A percentile compares a stretch with the other conserved stretches of the same genome.
phyloP scores from a whole-genome alignment of 2,888 invertebrate species.

The Tinea semifulvella region DNA sequence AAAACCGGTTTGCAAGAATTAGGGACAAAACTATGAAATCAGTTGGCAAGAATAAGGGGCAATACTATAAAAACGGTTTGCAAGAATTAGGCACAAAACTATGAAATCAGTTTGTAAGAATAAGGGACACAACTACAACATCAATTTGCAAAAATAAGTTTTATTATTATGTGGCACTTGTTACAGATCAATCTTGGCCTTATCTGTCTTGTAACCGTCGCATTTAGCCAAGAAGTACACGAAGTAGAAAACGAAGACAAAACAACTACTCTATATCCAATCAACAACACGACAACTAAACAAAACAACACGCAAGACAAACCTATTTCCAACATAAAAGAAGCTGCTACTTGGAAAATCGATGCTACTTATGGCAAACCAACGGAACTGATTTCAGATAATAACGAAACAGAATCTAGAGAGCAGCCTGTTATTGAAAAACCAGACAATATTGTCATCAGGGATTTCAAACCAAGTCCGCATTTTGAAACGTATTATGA shows the following conservation, averaged over 20 bases:
- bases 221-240: neutral
- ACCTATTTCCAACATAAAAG: neutral
- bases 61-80: too few species aligned
- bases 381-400: slow-evolving; percentile 23
- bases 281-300: neutral
- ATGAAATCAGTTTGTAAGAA: too few species aligned
- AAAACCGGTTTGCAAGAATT: too few species aligned
- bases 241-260: neutral
- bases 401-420: slow-evolving; percentile 23
- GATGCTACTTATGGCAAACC: slow-evolving; percentile 33
- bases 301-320: neutral
- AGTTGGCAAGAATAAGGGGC: too few species aligned
- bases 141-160: too few species aligned
- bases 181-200: neutral
- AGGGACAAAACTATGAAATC: too few species aligned
- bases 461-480: slow-evolving; percentile 61
- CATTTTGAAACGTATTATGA: slow-evolving; percentile 57
- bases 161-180: too few species aligned
- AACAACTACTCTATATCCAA: slow-evolving; percentile 5
- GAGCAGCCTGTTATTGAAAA: slow-evolving; percentile 22
- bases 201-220: neutral
- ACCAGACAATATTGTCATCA: slow-evolving; percentile 25
- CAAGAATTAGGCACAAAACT: too few species aligned
- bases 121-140: too few species aligned
- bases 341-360: slow-evolving; percentile 35